These are phyloP conservation scores for Tapera naevia DNA, from an alignment of 2,797 vertebrate species.

Conservation along the genomic window DNA sequence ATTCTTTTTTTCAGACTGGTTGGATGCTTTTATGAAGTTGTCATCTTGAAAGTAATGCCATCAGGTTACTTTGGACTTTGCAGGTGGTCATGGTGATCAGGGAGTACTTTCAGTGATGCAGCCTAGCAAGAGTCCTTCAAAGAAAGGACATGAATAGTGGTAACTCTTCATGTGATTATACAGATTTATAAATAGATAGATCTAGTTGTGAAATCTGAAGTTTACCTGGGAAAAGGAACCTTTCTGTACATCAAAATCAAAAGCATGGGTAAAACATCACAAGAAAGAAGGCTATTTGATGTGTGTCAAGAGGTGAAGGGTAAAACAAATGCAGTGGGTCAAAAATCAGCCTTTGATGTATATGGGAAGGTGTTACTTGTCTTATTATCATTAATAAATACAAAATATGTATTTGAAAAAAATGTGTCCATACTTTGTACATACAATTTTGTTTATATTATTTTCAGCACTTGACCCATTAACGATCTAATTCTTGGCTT, in stretches of 20 bases:
- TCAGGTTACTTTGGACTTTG: background rate
- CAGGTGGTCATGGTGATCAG: background rate
- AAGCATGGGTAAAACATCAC: background rate
- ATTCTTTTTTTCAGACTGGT: background rate
- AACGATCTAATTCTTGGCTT: background rate
- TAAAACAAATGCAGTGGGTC: background rate
- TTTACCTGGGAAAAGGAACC: background rate
- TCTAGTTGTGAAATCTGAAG: conserved; percentile 7
- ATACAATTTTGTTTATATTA: background rate
- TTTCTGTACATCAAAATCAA: background rate
- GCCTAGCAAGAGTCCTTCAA: background rate
- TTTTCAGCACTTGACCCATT: background rate
- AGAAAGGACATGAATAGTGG: background rate
- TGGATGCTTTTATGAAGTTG: background rate
- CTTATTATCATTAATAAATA: background rate
- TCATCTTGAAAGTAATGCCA: background rate
- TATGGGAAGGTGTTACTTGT: background rate
- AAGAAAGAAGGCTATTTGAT: background rate
- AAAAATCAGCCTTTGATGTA: background rate
- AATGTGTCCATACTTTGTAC: background rate
- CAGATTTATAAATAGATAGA: background rate
- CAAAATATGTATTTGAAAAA: background rate
- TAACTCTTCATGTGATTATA: background rate
- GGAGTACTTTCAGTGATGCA: background rate
- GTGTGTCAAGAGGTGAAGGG: background rate